These are phyloP conservation scores for Cheilosia grossa DNA, from an alignment of 2,888 invertebrate species.

Conservation along the genomic window DNA sequence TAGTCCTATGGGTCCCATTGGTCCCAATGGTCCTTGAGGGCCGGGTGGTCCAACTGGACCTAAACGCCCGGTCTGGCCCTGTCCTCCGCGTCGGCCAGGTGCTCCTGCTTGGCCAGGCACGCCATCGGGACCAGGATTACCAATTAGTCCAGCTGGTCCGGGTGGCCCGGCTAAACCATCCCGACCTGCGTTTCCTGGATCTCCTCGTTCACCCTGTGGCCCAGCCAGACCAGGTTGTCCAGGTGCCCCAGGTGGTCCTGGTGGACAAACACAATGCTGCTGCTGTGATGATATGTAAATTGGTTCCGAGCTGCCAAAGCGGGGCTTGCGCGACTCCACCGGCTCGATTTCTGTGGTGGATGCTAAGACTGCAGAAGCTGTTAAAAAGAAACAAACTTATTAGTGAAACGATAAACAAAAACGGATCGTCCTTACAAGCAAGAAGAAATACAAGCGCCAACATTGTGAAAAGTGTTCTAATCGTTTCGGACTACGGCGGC, in stretches of 20 bases:
- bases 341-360: neutral
- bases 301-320: slow-evolving; percentile 21
- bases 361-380: slow-evolving; percentile 31
- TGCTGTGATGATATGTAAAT: slow-evolving; percentile 30
- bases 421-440: slow-evolving; percentile 13
- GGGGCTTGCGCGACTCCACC: neutral
- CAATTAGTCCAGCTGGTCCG: slow-evolving; percentile 58
- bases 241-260: slow-evolving; percentile 63
- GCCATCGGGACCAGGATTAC: slow-evolving; percentile 43
- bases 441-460: slow-evolving; percentile 32
- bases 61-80: slow-evolving; percentile 46
- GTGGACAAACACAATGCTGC: slow-evolving; percentile 55
- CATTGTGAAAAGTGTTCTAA: slow-evolving; percentile 44
- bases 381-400: neutral
- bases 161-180: slow-evolving; percentile 57
- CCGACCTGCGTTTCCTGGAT: slow-evolving; percentile 44
- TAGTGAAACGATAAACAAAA: neutral
- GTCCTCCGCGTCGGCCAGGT: slow-evolving; percentile 48
- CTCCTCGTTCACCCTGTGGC: slow-evolving; percentile 55
- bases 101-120: slow-evolving; percentile 44
- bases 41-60: slow-evolving; percentile 50
- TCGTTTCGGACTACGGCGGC: neutral
- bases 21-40: slow-evolving; percentile 34
- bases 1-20: slow-evolving; percentile 6
- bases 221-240: slow-evolving; percentile 57